phyloP scores from a whole-genome alignment of 2,797 vertebrate species.

The Sebastes oblongus region DNA sequence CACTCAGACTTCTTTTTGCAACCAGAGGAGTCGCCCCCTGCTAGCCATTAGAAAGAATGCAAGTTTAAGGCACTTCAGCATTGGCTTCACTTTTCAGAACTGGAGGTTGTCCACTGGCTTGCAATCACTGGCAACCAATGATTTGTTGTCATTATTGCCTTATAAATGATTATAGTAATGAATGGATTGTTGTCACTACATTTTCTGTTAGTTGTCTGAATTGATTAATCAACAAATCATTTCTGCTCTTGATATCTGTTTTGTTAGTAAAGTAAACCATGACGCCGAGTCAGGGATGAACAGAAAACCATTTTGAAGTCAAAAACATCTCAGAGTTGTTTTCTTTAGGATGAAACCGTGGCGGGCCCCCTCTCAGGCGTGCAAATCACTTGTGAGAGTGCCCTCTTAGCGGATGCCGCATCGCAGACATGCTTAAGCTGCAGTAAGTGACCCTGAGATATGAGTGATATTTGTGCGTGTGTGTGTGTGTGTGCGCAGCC shows the following conservation, averaged over 20 bases:
- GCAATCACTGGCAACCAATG: not conserved
- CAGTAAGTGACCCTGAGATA: constrained; percentile 53
- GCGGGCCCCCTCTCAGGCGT: constrained; percentile 28
- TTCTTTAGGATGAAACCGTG: constrained; percentile 44
- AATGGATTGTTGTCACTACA: not conserved
- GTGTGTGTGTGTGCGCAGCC: not conserved
- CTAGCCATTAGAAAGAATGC: too few species aligned
- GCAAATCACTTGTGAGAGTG: constrained; percentile 35
- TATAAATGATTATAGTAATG: not conserved
- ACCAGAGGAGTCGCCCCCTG: too few species aligned
- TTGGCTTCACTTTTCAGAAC: too few species aligned
- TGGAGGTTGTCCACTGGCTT: not conserved
- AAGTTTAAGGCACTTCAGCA: too few species aligned
- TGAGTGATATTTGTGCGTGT: not conserved
- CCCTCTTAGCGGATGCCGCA: constrained; percentile 17
- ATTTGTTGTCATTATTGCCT: not conserved
- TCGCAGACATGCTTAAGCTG: constrained; percentile 57
- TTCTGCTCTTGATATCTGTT: not conserved
- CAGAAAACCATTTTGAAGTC: constrained; percentile 38
- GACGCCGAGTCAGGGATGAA: constrained; percentile 4
- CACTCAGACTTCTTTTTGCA: too few species aligned
- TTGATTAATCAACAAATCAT: too few species aligned
- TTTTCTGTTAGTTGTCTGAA: not conserved
- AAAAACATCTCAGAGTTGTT: constrained; percentile 44
- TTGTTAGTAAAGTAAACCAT: not conserved